Evolutionary conservation across 2,888 invertebrate species (phyloP).

Genomic region (Sycophila texana): DNA sequence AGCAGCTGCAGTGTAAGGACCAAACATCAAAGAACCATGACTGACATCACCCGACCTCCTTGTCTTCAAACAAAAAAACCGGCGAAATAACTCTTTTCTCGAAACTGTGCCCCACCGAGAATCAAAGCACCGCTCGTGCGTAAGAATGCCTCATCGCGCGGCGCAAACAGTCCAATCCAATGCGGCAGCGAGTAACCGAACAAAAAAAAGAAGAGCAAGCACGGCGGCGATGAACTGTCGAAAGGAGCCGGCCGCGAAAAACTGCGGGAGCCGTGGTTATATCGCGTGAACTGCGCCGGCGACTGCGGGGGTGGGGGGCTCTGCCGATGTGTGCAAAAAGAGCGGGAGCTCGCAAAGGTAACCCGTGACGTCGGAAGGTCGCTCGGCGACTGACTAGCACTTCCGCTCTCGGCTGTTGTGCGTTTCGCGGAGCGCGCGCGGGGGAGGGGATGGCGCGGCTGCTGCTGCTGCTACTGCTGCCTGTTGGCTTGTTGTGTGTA

Average conservation of each 20-base stretch:
- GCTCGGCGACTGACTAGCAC: constrained; percentile 76
- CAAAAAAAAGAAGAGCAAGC: too few species aligned
- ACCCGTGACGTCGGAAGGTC: constrained; percentile 76
- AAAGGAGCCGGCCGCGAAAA: neutral
- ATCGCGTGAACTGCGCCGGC: neutral
- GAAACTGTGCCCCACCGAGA: neutral
- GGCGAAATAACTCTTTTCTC: neutral
- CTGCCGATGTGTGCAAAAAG: neutral
- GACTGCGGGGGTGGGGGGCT: neutral
- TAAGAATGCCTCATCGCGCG: neutral
- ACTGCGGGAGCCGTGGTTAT: neutral
- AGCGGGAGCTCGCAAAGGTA: constrained; percentile 57
- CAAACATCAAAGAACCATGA: constrained; percentile 40
- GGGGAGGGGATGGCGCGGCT: constrained; percentile 69
- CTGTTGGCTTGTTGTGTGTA: constrained; percentile 76
- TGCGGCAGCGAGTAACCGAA: neutral
- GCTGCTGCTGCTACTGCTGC: constrained; percentile 44
- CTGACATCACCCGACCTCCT: neutral
- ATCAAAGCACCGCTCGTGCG: too few species aligned
- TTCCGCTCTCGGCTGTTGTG: constrained; percentile 75
- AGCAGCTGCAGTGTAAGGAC: neutral
- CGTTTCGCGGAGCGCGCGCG: constrained; percentile 67
- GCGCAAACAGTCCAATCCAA: neutral
- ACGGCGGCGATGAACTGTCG: neutral
- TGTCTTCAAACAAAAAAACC: neutral